A percentile compares a stretch with the other conserved stretches of the same genome.
phyloP scores from a whole-genome alignment of 1,140 invertebrate genomes.

The Scaptomyza graminum region DNA sequence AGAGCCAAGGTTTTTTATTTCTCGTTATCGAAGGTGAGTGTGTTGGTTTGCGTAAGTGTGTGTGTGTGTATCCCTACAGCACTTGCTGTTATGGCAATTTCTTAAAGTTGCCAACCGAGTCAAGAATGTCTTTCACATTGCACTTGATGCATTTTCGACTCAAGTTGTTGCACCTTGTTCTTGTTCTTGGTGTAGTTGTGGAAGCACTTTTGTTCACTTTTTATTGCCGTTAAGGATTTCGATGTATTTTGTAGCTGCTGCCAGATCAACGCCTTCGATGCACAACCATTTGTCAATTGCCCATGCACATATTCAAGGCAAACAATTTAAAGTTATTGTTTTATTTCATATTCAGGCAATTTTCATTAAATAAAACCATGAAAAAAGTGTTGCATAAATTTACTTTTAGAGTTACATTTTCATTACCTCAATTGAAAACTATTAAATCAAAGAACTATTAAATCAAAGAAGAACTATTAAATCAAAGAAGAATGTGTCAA shows the following conservation, averaged over 20 bases:
- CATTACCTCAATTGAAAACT: neutral
- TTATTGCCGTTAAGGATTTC: neutral
- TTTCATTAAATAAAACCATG: neutral
- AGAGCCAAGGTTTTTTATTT: neutral
- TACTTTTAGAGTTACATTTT: neutral
- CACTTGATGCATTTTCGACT: slow-evolving; percentile 14
- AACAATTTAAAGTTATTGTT: neutral
- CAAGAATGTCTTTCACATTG: slow-evolving; percentile 34
- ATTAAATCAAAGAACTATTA: too few species aligned
- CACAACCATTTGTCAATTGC: slow-evolving; percentile 6
- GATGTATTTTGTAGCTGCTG: slow-evolving; percentile 7
- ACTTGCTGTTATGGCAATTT: neutral
- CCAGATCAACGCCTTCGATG: slow-evolving; percentile 37
- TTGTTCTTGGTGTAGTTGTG: neutral
- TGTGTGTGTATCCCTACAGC: slow-evolving; percentile 10
- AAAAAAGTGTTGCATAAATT: neutral
- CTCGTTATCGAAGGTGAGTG: neutral
- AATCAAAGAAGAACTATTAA: too few species aligned
- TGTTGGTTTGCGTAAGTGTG: neutral
- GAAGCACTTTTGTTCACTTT: slow-evolving; percentile 1
- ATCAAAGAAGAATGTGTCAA: neutral
- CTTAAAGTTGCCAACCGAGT: slow-evolving; percentile 14
- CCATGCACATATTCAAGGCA: neutral
- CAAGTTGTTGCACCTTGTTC: slow-evolving; percentile 20
- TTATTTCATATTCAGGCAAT: neutral